phyloP scores from a whole-genome alignment of 2,113 vertebrate species.

The Phylloscopus trochiloides region DNA sequence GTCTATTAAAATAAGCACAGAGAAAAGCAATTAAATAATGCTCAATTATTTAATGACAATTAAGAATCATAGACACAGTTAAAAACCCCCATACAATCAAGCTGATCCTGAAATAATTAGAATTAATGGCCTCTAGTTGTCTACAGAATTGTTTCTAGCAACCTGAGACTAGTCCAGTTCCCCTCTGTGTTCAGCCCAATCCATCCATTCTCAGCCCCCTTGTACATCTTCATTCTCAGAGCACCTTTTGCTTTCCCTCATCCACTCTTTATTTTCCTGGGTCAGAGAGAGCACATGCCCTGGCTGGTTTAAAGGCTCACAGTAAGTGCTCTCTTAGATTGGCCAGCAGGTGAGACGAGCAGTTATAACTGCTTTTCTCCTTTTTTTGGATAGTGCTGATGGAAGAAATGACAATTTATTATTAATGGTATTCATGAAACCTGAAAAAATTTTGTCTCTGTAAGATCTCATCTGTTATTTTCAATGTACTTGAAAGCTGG shows the following conservation, averaged over 20 bases:
- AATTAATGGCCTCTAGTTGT: neutral
- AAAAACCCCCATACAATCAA: fast-evolving
- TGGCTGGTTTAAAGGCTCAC: neutral
- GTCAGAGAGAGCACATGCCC: neutral
- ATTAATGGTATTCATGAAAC: neutral
- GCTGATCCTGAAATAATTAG: neutral
- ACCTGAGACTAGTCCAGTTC: neutral
- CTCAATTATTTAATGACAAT: neutral
- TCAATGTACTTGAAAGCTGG: neutral
- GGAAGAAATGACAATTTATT: neutral
- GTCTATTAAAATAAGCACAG: neutral
- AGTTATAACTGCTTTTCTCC: neutral
- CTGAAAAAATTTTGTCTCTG: neutral
- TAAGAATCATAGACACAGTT: neutral
- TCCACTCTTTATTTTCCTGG: neutral
- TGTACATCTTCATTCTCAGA: neutral
- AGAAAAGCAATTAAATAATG: neutral
- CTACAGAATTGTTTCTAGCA: neutral
- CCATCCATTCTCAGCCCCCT: neutral
- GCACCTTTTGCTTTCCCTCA: neutral
- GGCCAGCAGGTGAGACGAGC: neutral
- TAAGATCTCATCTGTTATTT: neutral
- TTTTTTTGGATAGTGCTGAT: fast-evolving
- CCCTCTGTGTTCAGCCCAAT: fast-evolving
- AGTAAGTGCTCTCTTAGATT: neutral